These are phyloP conservation scores for Cephus pygmeus DNA, from an alignment of 2,888 invertebrate species.

Conservation along the genomic window DNA sequence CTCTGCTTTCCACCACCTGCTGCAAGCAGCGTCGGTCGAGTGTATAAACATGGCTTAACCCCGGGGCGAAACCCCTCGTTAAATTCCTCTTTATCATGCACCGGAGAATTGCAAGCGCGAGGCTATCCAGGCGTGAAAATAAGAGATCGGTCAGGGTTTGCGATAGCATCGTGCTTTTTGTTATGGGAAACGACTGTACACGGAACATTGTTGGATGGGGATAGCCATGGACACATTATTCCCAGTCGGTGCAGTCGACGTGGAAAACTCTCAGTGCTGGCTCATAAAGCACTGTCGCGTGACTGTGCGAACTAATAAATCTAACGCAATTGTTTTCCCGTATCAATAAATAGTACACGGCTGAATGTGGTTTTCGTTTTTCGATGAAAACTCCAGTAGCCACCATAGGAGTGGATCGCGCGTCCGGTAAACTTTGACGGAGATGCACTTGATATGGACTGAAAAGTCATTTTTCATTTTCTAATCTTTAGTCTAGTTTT, in stretches of 20 bases:
- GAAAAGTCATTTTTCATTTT: background rate
- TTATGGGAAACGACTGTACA: conserved; percentile 16
- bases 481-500: background rate
- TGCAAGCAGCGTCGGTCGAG: conserved; percentile 25
- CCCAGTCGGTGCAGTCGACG: background rate
- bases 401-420: too few species aligned
- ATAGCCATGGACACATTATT: background rate
- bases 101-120: conserved; percentile 16
- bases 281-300: conserved; percentile 1
- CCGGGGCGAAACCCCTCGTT: conserved; percentile 50
- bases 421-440: too few species aligned
- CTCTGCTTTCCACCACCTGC: background rate
- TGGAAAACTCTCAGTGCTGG: too few species aligned
- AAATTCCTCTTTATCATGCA: conserved; percentile 55
- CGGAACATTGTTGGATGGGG: background rate
- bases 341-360: conserved; percentile 44
- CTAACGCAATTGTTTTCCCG: conserved; percentile 43
- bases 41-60: conserved; percentile 44
- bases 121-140: conserved; percentile 37
- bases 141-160: conserved; percentile 28
- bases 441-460: background rate
- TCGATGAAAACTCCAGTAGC: too few species aligned
- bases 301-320: conserved; percentile 43
- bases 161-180: conserved; percentile 24
- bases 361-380: background rate